Percentiles rank a stretch among this genome's conserved stretches.
Conservation (phyloP, 2,888 invertebrate genomes). For the Mimas tiliae region DNA sequence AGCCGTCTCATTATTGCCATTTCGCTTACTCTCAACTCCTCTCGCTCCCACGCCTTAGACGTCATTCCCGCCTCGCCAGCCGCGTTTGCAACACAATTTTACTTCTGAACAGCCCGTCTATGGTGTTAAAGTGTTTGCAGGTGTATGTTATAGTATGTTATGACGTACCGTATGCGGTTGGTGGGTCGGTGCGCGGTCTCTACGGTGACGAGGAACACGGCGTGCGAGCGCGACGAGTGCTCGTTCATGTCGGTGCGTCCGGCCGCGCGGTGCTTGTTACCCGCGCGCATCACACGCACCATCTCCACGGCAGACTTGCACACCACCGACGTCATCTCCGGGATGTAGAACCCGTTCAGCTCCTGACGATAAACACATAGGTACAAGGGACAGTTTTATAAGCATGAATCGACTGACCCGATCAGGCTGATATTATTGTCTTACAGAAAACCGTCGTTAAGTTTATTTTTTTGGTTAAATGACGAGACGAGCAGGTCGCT, state of each 20-base stretch:
- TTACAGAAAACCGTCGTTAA: too few relatives aligned
- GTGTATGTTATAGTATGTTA: not conserved
- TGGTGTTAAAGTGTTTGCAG: too few relatives aligned
- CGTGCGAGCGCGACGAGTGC: constrained; percentile 98
- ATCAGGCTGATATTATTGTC: too few relatives aligned
- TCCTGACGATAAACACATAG: constrained; percentile 64
- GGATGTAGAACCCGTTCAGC: constrained; percentile 95
- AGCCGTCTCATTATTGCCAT: too few relatives aligned
- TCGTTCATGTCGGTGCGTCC: constrained; percentile 99
- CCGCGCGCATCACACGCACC: constrained; percentile 95
- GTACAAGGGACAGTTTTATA: not conserved
- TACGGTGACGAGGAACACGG: constrained; percentile 98
- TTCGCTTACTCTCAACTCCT: too few relatives aligned
- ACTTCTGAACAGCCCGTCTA: too few relatives aligned
- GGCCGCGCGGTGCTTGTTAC: constrained; percentile 97
- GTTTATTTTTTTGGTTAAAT: too few relatives aligned
- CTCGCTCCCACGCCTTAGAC: too few relatives aligned
- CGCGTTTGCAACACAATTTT: too few relatives aligned
- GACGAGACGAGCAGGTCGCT: too few relatives aligned
- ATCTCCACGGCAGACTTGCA: constrained; percentile 98
- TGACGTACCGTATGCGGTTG: constrained; percentile 73
- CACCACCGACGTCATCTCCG: constrained; percentile 96
- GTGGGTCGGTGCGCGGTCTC: constrained; percentile 88
- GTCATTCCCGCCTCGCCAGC: too few relatives aligned
- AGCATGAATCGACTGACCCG: too few relatives aligned